These are phyloP conservation scores for Drosophila santomea DNA, from an alignment of 1,140 invertebrate genomes.

Conservation along the genomic window DNA sequence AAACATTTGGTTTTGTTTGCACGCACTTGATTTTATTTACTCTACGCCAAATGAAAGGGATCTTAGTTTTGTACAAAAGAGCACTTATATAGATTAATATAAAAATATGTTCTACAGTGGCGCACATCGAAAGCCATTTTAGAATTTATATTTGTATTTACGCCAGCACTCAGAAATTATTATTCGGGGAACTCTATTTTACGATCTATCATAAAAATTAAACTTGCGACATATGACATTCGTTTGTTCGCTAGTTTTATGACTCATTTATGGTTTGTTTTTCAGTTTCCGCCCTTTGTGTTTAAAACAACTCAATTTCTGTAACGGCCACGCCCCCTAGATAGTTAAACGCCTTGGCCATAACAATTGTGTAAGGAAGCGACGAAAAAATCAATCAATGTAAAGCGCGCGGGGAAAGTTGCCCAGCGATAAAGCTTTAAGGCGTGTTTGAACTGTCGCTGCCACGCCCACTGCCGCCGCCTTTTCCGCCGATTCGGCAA, in stretches of 20 bases:
- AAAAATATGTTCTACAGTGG: background rate
- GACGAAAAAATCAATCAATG: slow-evolving; percentile 66
- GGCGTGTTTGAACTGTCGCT: slow-evolving; percentile 51
- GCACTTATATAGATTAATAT: background rate
- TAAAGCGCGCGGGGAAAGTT: slow-evolving; percentile 37
- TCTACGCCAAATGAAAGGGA: background rate
- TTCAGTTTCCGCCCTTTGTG: slow-evolving; percentile 23
- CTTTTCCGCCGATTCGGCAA: slow-evolving; percentile 49
- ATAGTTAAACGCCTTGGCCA: slow-evolving; percentile 48
- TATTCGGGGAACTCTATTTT: slow-evolving; percentile 8
- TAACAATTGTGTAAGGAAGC: slow-evolving; percentile 15
- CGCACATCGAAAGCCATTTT: background rate
- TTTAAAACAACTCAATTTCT: slow-evolving; percentile 42
- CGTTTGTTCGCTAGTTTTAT: slow-evolving; percentile 26
- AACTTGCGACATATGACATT: slow-evolving; percentile 14
- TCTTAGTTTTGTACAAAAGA: background rate
- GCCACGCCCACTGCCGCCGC: slow-evolving; percentile 14
- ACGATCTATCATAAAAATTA: slow-evolving; percentile 24
- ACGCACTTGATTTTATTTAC: slow-evolving; percentile 7
- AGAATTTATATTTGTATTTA: background rate
- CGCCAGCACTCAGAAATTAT: background rate
- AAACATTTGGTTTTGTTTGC: slow-evolving; percentile 30
- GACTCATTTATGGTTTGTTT: slow-evolving; percentile 33
- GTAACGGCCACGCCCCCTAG: slow-evolving; percentile 16
- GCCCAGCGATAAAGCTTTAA: slow-evolving; percentile 33